Percentiles rank a stretch among this genome's conserved stretches.
Conservation (phyloP, 2,888 invertebrate species). For the Panopea generosa region DNA sequence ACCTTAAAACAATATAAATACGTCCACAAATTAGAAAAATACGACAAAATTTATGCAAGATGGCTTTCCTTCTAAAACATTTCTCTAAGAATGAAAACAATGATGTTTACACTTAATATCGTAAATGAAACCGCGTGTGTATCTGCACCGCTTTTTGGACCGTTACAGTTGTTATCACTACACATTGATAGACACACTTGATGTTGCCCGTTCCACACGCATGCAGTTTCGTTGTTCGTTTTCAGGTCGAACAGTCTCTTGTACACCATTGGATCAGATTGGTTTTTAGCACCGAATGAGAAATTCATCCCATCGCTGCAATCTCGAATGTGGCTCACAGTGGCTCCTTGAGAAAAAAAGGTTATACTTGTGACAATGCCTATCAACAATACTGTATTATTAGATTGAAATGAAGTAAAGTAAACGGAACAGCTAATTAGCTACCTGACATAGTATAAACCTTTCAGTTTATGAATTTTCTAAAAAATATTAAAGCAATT, state of each 20-base stretch:
- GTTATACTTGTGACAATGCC: not conserved
- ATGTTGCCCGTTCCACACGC: conserved; percentile 33
- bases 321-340: conserved; percentile 50
- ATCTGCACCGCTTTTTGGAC: conserved; percentile 11
- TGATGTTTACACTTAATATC: no score
- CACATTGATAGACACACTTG: conserved; percentile 26
- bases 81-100: no score
- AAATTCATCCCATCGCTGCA: conserved; percentile 56
- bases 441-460: not conserved
- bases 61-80: no score
- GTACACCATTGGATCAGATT: not conserved
- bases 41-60: no score
- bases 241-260: not conserved
- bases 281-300: conserved; percentile 25
- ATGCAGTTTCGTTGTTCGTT: conserved; percentile 26
- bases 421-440: no score
- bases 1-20: no score
- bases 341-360: conserved; percentile 21
- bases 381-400: no score
- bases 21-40: no score
- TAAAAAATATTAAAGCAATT: no score
- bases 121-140: no score
- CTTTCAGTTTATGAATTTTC: no score
- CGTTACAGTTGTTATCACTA: conserved; percentile 32
- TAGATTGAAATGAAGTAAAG: no score